Evolutionary conservation across 2,113 vertebrate genomes (phyloP).

Genomic region (Cottus gobio): DNA sequence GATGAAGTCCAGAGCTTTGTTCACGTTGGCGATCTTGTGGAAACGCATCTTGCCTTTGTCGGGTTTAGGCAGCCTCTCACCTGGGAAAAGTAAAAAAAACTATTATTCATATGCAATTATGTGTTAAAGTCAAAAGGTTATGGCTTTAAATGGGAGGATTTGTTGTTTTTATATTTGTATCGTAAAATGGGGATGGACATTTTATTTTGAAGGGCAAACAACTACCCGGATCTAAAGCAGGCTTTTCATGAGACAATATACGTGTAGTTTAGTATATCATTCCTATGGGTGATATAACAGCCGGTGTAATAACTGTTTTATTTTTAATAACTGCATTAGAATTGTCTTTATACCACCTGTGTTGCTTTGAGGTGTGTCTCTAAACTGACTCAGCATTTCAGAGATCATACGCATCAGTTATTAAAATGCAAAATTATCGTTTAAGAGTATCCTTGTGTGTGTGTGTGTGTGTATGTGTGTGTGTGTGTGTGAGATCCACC

Average conservation of each 20-base stretch:
- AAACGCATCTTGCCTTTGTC: slow-evolving; percentile 97
- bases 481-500: slow-evolving; percentile 74
- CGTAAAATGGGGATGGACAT: not conserved
- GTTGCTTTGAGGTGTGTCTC: not conserved
- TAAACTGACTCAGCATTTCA: not conserved
- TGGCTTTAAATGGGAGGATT: not conserved
- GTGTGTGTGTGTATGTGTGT: not conserved
- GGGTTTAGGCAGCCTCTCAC: slow-evolving; percentile 92
- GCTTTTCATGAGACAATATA: not conserved
- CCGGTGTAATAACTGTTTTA: not conserved
- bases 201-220: not conserved
- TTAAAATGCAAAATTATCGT: not conserved
- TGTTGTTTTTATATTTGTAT: not conserved
- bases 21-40: slow-evolving; percentile 95
- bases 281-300: not conserved
- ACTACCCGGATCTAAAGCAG: too few species aligned
- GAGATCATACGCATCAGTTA: not conserved
- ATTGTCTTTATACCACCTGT: not conserved
- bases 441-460: not conserved
- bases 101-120: not conserved
- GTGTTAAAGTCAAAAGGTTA: not conserved
- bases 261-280: not conserved
- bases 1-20: slow-evolving; percentile 93
- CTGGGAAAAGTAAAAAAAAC: slow-evolving; percentile 58
- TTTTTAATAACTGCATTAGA: not conserved